Percentiles rank a stretch among this genome's conserved stretches.
These are phyloP conservation scores for Pemphredon lugubris DNA, from an alignment of 2,888 invertebrate genomes.

Conservation along the genomic window DNA sequence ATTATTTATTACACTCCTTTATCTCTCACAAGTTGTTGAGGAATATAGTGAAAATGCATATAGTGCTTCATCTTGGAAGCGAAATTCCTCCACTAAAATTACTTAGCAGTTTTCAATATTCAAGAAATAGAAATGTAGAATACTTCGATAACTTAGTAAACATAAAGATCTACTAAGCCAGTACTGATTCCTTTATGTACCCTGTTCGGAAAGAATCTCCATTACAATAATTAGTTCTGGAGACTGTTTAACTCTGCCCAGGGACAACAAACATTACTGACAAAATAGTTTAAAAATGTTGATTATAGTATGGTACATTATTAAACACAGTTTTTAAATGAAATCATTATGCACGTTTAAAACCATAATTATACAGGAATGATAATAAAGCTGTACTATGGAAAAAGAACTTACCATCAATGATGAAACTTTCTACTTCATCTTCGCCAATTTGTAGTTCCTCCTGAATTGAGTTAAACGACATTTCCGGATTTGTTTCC, in stretches of 20 bases:
- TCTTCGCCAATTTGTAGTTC: slow-evolving; percentile 93
- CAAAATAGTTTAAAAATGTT: neutral
- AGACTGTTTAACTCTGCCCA: slow-evolving; percentile 27
- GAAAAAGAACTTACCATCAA: slow-evolving; percentile 87
- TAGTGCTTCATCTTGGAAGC: too few relatives aligned
- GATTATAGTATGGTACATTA: neutral
- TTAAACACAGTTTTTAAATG: too few relatives aligned
- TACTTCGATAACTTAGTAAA: slow-evolving; percentile 73
- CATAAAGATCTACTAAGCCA: slow-evolving; percentile 69
- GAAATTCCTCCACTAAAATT: too few relatives aligned
- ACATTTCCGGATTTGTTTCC: slow-evolving; percentile 94
- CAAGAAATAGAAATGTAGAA: slow-evolving; percentile 66
- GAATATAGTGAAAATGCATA: too few relatives aligned
- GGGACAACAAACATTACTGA: slow-evolving; percentile 23
- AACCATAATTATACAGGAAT: slow-evolving; percentile 2
- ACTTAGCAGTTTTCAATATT: neutral
- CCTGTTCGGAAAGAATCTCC: slow-evolving; percentile 56
- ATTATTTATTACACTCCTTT: neutral
- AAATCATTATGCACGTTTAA: too few relatives aligned
- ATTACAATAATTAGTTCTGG: slow-evolving; percentile 30
- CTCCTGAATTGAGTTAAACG: slow-evolving; percentile 93
- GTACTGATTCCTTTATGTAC: slow-evolving; percentile 74
- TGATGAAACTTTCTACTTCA: slow-evolving; percentile 97
- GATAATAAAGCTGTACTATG: neutral
- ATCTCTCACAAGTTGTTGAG: neutral